Percentiles rank a stretch among this genome's conserved stretches.
Conservation (phyloP, 2,113 vertebrate genomes). For the Serinus canaria region DNA sequence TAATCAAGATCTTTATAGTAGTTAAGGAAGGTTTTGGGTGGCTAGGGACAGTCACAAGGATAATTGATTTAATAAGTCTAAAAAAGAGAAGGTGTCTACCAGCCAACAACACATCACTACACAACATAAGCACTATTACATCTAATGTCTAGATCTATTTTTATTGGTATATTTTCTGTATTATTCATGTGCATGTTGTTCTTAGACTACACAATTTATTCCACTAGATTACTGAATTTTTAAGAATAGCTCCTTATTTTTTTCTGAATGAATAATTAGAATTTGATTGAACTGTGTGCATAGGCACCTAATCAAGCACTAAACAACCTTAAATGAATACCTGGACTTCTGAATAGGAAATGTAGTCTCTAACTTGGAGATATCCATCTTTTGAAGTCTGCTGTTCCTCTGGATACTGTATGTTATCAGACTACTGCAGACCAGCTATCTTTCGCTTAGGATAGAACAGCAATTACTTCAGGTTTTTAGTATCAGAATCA, state of each 20-base stretch:
- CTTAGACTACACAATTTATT: background rate
- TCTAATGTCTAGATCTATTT: background rate
- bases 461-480: background rate
- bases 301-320: fast-evolving
- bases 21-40: background rate
- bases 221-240: background rate
- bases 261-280: background rate
- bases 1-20: background rate
- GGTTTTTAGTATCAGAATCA: background rate
- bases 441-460: background rate
- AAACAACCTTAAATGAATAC: background rate
- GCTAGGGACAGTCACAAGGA: background rate
- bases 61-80: background rate
- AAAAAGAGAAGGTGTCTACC: background rate
- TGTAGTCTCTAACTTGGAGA: background rate
- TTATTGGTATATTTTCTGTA: background rate
- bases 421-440: background rate
- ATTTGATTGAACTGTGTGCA: background rate
- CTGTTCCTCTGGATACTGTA: background rate
- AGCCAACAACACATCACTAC: background rate
- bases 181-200: background rate
- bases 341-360: background rate
- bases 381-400: background rate
- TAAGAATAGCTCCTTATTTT: background rate
- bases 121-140: background rate